Conservation (phyloP, 2,113 vertebrate species). For the Brienomyrus longianalis region DNA sequence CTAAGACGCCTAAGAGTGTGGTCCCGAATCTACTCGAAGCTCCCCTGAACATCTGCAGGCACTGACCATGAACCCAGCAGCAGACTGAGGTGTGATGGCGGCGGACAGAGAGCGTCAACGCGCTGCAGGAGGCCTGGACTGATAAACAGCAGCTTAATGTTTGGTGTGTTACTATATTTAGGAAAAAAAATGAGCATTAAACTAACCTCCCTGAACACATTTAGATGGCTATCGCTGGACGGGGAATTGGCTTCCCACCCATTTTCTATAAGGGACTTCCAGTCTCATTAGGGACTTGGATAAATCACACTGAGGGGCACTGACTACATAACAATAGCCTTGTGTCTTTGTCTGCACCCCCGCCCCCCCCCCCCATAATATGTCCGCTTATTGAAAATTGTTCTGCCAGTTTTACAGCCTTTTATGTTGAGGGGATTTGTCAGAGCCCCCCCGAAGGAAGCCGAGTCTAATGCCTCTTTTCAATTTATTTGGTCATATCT, state of each 20-base stretch:
- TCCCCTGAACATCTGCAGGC: neutral
- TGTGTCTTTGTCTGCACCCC: neutral
- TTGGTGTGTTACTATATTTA: neutral
- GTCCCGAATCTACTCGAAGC: neutral
- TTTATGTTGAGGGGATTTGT: slow-evolving; percentile 47
- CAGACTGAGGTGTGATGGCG: neutral
- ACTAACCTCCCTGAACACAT: neutral
- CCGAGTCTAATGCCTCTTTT: slow-evolving; percentile 52
- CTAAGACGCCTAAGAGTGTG: neutral
- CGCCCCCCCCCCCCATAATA: neutral
- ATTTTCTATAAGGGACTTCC: neutral
- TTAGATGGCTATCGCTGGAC: neutral
- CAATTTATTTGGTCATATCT: slow-evolving; percentile 59
- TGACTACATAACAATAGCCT: slow-evolving; percentile 14
- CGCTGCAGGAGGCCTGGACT: neutral
- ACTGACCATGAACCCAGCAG: neutral
- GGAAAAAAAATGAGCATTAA: neutral
- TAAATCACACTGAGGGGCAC: slow-evolving; percentile 10
- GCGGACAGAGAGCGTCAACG: neutral
- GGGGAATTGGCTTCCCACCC: neutral
- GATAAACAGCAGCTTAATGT: neutral
- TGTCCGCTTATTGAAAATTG: slow-evolving; percentile 49
- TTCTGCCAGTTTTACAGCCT: slow-evolving; percentile 49
- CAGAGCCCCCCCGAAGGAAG: slow-evolving; percentile 35
- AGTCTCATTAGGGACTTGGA: neutral